Base-by-base conservation (phyloP, 23 tunicate species). In the Aplidium turbinatum region DNA sequence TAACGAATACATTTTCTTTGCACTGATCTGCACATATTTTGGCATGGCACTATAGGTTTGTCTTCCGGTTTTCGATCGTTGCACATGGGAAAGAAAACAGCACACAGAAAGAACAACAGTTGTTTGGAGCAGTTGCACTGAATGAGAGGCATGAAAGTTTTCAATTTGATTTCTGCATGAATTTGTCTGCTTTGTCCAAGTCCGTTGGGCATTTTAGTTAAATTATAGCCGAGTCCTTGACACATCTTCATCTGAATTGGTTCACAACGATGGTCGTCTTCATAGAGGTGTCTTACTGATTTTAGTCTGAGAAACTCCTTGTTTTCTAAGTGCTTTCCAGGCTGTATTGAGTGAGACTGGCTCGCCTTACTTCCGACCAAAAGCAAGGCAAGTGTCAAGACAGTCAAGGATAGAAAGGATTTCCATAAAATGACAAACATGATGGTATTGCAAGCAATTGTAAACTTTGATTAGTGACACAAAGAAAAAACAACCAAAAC, bases 11-110 rank as follows among this genome's bases (percentile, higher is more conserved):
- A 94, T 54, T 58, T 58, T 3, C 45, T 67, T 53, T 76, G 62
- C 4, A 87, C 90, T 4, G 86, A 64, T 3, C 62, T 72, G 53
- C 99, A 94, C 83, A 94, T 87, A 47, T 52, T 51, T 31, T 78
- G 70, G 35, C 99, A 94, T 0, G 99, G 99, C 2, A 90, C 81
- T 25, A 86, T 72, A 0, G 65, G 38, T n/a, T n/a, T n/a, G 63
- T 39, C 62, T 24, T 30, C 31, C 5, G 35, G 50, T 16, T 1
- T 26, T 4, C 58, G 56, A 13, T 82, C 72, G 26, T 85, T 82
- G 57, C 97, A 91, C 87, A 81, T 78, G 23, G 97, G 97, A 52
- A 69, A 71, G 58, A 64, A 63, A 16, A 70, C 86, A 4, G 84
- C 78, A 35, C 97, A 91, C 31, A 91, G 74, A 56, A 91, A 91